A percentile compares a stretch with the other conserved stretches of the same genome.
Evolutionary conservation across 2,888 invertebrate species (phyloP).

Genomic region (Ormia ochracea): DNA sequence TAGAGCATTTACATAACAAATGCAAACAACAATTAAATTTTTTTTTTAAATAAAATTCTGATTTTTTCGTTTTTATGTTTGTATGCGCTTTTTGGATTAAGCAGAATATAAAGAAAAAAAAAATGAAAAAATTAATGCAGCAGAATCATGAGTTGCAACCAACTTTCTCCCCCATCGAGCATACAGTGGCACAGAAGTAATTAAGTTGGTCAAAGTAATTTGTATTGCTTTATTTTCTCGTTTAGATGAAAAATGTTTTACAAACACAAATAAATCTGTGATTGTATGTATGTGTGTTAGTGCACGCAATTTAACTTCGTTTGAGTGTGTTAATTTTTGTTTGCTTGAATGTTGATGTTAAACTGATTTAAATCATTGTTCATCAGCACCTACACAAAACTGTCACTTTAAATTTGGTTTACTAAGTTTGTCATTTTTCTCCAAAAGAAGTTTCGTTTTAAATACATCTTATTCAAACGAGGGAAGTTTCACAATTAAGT

Average conservation of each 20-base stretch:
- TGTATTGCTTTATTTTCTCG: slow-evolving; percentile 28
- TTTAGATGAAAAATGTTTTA: slow-evolving; percentile 42
- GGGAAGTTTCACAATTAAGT: neutral
- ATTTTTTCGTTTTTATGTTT: neutral
- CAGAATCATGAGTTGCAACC: slow-evolving; percentile 12
- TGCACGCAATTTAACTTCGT: slow-evolving; percentile 55
- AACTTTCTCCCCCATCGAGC: neutral
- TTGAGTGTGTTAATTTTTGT: slow-evolving; percentile 3
- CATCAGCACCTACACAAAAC: slow-evolving; percentile 47
- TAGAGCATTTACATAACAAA: slow-evolving; percentile 27
- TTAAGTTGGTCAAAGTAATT: slow-evolving; percentile 51
- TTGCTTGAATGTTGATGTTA: slow-evolving; percentile 19
- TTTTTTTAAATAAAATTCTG: neutral
- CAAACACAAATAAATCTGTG: slow-evolving; percentile 45
- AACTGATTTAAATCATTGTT: slow-evolving; percentile 48
- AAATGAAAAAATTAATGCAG: neutral
- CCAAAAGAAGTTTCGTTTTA: neutral
- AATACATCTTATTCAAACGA: neutral
- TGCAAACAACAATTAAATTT: slow-evolving; percentile 35
- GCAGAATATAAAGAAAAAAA: slow-evolving; percentile 5
- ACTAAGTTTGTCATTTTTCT: slow-evolving; percentile 29
- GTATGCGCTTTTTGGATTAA: slow-evolving; percentile 32
- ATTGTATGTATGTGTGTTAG: slow-evolving; percentile 46
- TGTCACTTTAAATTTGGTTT: slow-evolving; percentile 39
- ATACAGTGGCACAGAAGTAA: slow-evolving; percentile 26